Evolutionary conservation across 2,888 invertebrate genomes (phyloP).

Genomic region (Mythimna albipuncta): DNA sequence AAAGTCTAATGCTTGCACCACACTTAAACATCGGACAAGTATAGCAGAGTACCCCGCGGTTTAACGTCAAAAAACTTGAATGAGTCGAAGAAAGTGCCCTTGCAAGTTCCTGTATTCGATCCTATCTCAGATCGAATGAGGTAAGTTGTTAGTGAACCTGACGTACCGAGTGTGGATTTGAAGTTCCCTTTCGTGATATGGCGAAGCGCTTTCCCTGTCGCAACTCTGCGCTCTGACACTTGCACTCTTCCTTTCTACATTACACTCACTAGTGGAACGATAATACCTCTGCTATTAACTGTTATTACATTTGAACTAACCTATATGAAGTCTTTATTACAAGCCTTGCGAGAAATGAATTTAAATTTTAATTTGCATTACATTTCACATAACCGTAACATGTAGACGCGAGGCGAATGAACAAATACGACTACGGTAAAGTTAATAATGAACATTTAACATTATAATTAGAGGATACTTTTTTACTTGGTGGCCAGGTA

Average conservation of each 20-base stretch:
- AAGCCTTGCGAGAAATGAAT: conserved; percentile 32
- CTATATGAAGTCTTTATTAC: conserved; percentile 28
- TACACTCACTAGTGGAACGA: conserved; percentile 72
- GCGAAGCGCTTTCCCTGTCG: conserved; percentile 87
- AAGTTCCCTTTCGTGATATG: conserved; percentile 88
- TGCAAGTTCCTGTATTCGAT: conserved; percentile 79
- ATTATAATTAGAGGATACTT: conserved; percentile 38
- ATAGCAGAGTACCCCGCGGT: conserved; percentile 63
- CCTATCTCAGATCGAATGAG: conserved; percentile 79
- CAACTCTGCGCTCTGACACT: conserved; percentile 84
- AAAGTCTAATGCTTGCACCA: conserved; percentile 68
- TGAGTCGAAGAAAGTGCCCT: conserved; percentile 83
- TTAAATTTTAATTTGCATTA: conserved; percentile 46
- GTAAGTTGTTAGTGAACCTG: conserved; percentile 78
- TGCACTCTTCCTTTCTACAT: conserved; percentile 89
- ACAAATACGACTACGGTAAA: conserved; percentile 43
- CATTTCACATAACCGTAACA: conserved; percentile 50
- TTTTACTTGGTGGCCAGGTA: conserved; percentile 45
- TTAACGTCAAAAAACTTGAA: conserved; percentile 79
- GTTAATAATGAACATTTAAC: conserved; percentile 46
- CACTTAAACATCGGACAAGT: conserved; percentile 65
- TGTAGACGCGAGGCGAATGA: conserved; percentile 27
- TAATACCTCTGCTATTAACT: conserved; percentile 50
- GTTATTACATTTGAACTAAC: conserved; percentile 47
- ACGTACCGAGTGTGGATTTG: conserved; percentile 80